phyloP scores from a whole-genome alignment of 2,797 vertebrate species.

The Tachyglossus aculeatus region DNA sequence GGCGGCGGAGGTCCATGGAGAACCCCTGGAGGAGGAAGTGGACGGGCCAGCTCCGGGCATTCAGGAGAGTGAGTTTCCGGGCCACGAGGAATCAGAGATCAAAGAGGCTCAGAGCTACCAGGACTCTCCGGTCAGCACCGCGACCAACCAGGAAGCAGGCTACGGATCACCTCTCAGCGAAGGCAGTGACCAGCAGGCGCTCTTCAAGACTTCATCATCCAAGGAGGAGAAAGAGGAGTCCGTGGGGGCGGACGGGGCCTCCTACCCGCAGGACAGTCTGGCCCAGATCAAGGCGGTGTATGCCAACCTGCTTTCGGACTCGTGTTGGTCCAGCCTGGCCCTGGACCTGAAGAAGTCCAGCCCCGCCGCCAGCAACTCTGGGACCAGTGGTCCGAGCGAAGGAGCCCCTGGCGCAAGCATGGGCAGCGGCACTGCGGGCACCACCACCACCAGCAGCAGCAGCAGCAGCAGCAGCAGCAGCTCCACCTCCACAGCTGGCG shows the following conservation, averaged over 20 bases:
- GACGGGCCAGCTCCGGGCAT: conserved; percentile 88
- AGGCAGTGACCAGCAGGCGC: conserved; percentile 89
- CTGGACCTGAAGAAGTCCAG: conserved; percentile 89
- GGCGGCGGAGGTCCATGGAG: conserved; percentile 87
- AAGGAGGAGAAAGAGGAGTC: conserved; percentile 87
- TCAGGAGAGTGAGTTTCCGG: conserved; percentile 89
- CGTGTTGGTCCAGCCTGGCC: conserved; percentile 94
- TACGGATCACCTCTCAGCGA: conserved; percentile 96
- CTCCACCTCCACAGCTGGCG: conserved; percentile 70
- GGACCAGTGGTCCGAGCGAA: conserved; percentile 84
- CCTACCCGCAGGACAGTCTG: conserved; percentile 94
- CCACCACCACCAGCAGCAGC: conserved; percentile 68
- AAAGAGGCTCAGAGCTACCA: conserved; percentile 91
- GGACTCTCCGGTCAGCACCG: conserved; percentile 95
- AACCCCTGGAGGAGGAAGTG: conserved; percentile 84
- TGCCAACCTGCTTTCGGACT: conserved; percentile 94
- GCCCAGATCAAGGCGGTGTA: conserved; percentile 97
- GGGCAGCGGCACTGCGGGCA: conserved; percentile 65
- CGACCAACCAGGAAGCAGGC: conserved; percentile 94
- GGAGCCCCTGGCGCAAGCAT: conserved; percentile 72
- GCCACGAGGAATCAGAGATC: conserved; percentile 86
- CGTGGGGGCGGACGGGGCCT: conserved; percentile 78
- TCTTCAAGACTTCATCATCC: conserved; percentile 86
- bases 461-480: conserved; percentile 74
- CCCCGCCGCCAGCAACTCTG: conserved; percentile 75